Percentiles rank a stretch among this genome's conserved stretches.
Conservation (phyloP, 2,113 vertebrate genomes). For the Sigmodon hispidus region DNA sequence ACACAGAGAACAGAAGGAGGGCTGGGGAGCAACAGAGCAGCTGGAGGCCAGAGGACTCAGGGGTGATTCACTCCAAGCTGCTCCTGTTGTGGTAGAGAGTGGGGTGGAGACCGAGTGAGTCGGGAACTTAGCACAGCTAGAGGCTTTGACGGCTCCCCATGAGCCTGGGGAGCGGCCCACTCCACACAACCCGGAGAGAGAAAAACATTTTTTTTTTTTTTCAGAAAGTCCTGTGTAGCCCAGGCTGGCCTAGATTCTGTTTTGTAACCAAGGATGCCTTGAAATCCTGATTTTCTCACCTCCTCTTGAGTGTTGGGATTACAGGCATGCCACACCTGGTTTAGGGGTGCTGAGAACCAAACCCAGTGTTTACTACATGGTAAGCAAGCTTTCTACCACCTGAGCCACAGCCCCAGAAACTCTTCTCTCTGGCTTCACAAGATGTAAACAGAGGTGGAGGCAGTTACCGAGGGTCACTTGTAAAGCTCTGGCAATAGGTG, state of each 20-base stretch:
- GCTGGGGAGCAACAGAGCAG: neutral
- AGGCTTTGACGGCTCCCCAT: neutral
- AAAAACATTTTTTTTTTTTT: neutral
- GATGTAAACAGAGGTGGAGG: neutral
- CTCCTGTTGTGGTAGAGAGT: neutral
- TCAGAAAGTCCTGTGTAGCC: neutral
- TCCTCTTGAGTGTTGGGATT: neutral
- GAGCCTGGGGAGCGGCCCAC: neutral
- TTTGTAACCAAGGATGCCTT: neutral
- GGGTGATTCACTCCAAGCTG: neutral
- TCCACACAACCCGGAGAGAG: neutral
- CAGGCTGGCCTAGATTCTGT: neutral
- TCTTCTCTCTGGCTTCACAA: neutral
- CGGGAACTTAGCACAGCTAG: neutral
- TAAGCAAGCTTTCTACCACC: neutral
- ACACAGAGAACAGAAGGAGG: neutral
- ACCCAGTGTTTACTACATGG: neutral
- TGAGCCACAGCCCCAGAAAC: neutral
- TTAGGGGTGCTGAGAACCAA: neutral
- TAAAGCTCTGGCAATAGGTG: neutral
- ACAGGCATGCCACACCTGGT: neutral
- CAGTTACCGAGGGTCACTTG: neutral
- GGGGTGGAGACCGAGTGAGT: neutral
- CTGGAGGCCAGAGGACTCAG: neutral
- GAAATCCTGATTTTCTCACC: neutral